Base-by-base conservation (phyloP, 1,140 invertebrate genomes). In the Gerris buenoi region DNA sequence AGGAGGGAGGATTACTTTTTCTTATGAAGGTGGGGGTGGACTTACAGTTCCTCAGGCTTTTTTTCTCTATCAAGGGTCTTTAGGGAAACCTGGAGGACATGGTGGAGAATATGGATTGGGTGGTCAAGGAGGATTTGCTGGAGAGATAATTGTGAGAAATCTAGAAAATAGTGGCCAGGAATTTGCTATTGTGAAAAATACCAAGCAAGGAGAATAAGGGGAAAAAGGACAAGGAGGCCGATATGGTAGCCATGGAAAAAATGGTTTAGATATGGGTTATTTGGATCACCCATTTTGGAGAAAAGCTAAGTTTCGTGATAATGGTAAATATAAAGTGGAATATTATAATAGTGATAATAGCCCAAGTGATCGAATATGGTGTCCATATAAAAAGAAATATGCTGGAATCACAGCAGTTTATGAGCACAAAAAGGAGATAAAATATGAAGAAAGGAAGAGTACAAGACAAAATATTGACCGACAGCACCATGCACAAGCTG, bases 111-210 rank as follows among this genome's bases (percentile, higher is more conserved):
- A 59, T 25, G 66, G 71, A 15, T 27, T 67, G 22, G 70, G 65
- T 26, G 70, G 70, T n/a, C 25, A 71, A 66, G 70, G 70, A 2
- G 68, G 69, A 68, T 68, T 65, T 56, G 28, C 66, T 28, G 70
- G 71, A 15, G 62, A 69, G 15, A 69, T 72, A 25, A 61, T 27
- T 25, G 61, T 67, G 46, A 66, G 15, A 26, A 60, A 66, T 23
- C 1, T 28, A n/a, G 26, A 13, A 23, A 13, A 22, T 27, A 2
- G 15, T 14, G n/a, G 3, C 25, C 33, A 33, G 13, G 22, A 2
- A 15, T 22, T 64, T 10, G 22, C 3, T 25, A 28, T 33, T 60
- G 56, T 58, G n/a, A 5, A 69, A 22, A 26, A 64, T 64, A 63
- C 63, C 2, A 14, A 58, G 25, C 64, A 64, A 23, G 66, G 66